Base-by-base conservation (phyloP, 2,888 invertebrate genomes). In the Apamea epomidion region DNA sequence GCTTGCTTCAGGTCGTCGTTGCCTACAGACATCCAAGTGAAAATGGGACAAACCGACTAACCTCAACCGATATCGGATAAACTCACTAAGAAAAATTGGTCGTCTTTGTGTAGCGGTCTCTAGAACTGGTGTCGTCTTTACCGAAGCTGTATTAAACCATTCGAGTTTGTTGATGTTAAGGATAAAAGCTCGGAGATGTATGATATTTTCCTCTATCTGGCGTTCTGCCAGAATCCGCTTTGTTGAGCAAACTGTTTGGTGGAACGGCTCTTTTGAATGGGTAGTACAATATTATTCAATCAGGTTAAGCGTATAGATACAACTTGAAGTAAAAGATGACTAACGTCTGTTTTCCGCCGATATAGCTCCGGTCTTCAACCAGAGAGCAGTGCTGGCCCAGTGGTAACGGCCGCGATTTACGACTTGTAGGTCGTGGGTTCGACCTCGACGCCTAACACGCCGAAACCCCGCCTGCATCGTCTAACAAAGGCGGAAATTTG, bases 151-250 rank as follows among this genome's bases (percentile, higher is more conserved):
- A 64, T 82, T 83, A 83, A 82, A 51, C 78, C 65, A 67, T 83
- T 83, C 78, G 12, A 78, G 64, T 83, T 67, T 83, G 78, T 81
- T 83, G 83, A 77, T 83, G 51, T 83, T 77, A 51, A 70, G 83
- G 69, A 83, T 81, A 81, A 83, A 70, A 58, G 58, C 42, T 70
- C 0, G 5, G 54, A 83, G 69, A 81, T 70, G 64, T 81, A 83
- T 64, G 76, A 70, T 70, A 82, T 83, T 83, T 70, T 60, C 42
- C 83, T 42, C 77, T n/a, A 3, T 42, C 64, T 81, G 81, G 83
- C 81, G 25, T 32, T 25, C 10, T 83, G 83, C 81, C 83, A 81
- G 70, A 70, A 70, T 70, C 68, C 25, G 76, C 45, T 83, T 64
- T 82, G 48, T 64, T 48, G 37, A 58, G 62, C 77, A 71, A 81